phyloP scores from a whole-genome alignment of 2,797 vertebrate genomes.

The Poeciliopsis gracilis region DNA sequence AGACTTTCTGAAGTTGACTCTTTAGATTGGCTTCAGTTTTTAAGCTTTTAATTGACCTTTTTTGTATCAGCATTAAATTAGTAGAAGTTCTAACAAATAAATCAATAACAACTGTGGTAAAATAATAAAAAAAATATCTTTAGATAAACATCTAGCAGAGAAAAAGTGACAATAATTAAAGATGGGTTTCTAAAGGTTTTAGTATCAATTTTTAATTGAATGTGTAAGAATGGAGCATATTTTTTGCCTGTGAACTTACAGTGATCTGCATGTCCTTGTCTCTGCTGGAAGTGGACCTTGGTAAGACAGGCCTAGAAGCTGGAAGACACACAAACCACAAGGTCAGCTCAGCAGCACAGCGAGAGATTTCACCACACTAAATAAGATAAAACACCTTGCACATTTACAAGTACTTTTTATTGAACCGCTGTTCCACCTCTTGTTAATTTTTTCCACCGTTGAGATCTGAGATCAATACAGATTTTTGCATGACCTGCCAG shows the following conservation, averaged over 20 bases:
- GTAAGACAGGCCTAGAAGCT: constrained; percentile 51
- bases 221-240: constrained; percentile 8
- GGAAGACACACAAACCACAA: constrained; percentile 55
- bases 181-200: background rate
- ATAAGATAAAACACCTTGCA: background rate
- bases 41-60: background rate
- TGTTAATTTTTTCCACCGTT: constrained; percentile 6
- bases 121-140: background rate
- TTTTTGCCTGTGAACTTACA: constrained; percentile 57
- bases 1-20: background rate
- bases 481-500: constrained; percentile 48
- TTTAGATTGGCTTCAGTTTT: background rate
- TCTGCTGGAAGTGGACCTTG: constrained; percentile 61
- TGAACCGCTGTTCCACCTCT: background rate
- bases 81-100: background rate
- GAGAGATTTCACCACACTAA: background rate
- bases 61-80: background rate
- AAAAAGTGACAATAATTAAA: background rate
- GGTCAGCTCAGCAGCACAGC: constrained; percentile 30
- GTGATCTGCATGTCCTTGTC: constrained; percentile 66
- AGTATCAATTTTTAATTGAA: constrained; percentile 1
- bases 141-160: background rate
- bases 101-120: background rate
- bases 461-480: constrained; percentile 46
- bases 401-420: background rate